Evolutionary conservation across 2,797 vertebrate species (phyloP).

Genomic region (Myotis planiceps): DNA sequence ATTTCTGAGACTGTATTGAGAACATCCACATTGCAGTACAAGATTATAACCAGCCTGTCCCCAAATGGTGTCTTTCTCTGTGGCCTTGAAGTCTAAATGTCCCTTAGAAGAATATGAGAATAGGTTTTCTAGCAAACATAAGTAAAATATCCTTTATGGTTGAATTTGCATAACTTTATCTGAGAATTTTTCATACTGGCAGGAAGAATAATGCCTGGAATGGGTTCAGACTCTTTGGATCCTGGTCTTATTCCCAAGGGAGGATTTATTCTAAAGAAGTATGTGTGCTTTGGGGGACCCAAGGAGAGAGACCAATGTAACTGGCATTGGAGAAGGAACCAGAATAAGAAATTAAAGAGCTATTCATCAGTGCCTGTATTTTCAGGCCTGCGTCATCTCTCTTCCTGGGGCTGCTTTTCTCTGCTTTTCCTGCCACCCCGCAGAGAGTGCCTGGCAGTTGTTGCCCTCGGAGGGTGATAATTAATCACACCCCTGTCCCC

Average conservation of each 20-base stretch:
- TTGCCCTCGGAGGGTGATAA: slow-evolving; percentile 29
- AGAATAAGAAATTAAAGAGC: slow-evolving; percentile 32
- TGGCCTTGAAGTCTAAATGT: background rate
- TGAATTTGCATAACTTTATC: background rate
- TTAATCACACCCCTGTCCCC: slow-evolving; percentile 39
- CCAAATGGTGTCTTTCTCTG: background rate
- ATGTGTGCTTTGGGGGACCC: background rate
- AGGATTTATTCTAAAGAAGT: background rate
- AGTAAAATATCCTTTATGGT: background rate
- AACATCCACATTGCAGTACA: background rate
- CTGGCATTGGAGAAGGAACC: background rate
- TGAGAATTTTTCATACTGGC: background rate
- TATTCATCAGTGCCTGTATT: slow-evolving; percentile 4
- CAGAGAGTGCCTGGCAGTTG: slow-evolving; percentile 26
- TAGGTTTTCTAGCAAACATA: background rate
- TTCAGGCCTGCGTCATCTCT: background rate
- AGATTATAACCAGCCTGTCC: background rate
- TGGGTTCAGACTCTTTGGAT: background rate
- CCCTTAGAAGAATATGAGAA: background rate
- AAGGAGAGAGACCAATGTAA: background rate
- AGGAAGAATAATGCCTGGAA: background rate
- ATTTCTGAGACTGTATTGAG: background rate
- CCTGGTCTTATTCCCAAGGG: background rate
- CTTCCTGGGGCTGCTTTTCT: slow-evolving; percentile 14
- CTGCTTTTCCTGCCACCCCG: background rate